Evolutionary conservation across 2,113 vertebrate genomes (phyloP).

Genomic region (Archocentrus centrarchus): DNA sequence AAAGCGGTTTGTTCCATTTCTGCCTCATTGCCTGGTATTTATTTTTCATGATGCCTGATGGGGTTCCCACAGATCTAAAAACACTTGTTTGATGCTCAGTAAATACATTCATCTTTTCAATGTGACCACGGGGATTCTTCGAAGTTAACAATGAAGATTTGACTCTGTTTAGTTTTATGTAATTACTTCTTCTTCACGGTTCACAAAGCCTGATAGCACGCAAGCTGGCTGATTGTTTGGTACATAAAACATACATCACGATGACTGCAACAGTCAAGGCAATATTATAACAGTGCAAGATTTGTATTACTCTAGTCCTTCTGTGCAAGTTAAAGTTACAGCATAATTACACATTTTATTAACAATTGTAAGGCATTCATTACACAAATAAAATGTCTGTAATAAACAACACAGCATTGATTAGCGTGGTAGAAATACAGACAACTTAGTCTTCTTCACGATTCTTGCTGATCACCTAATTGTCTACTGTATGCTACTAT

Average conservation of each 20-base stretch:
- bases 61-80: conserved; percentile 40
- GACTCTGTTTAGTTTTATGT: conserved; percentile 34
- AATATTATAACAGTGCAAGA: not conserved
- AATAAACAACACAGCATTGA: not conserved
- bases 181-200: conserved; percentile 50
- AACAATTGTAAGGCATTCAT: conserved; percentile 14
- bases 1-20: conserved; percentile 19
- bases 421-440: not conserved
- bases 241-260: conserved; percentile 14
- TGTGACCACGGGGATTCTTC: conserved; percentile 40
- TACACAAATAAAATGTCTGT: not conserved
- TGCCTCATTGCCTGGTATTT: conserved; percentile 39
- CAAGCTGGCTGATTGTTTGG: conserved; percentile 5
- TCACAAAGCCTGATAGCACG: conserved; percentile 36
- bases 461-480: not conserved
- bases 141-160: conserved; percentile 45
- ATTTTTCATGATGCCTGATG: conserved; percentile 37
- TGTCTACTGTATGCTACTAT: conserved; percentile 1
- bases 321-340: not conserved
- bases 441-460: not conserved
- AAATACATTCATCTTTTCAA: conserved; percentile 29
- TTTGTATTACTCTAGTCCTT: not conserved
- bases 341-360: conserved; percentile 2
- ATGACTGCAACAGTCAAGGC: not conserved
- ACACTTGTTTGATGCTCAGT: conserved; percentile 39